Percentiles rank a stretch among this genome's conserved stretches.
These are phyloP conservation scores for Nebria brevicollis DNA, from an alignment of 2,888 invertebrate genomes.

Conservation along the genomic window DNA sequence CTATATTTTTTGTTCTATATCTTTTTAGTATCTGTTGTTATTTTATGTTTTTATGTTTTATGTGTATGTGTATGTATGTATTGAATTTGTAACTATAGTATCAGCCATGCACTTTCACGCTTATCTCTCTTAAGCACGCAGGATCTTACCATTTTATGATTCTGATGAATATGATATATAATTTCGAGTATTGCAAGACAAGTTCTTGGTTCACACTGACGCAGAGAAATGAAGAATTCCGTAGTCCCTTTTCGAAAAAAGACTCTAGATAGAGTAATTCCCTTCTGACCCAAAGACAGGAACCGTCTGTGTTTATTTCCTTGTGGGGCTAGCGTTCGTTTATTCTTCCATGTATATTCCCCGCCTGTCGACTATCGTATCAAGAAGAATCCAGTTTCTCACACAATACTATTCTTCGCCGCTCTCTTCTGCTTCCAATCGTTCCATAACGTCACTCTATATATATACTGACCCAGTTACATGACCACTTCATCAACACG, in stretches of 20 bases:
- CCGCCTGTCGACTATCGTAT: constrained; percentile 13
- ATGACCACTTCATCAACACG: constrained; percentile 46
- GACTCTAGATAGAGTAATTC: constrained; percentile 16
- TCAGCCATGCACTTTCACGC: too few species aligned
- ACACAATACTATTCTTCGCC: neutral
- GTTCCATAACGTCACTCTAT: constrained; percentile 2
- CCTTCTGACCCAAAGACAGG: constrained; percentile 22
- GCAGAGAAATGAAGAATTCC: neutral
- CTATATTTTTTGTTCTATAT: too few species aligned
- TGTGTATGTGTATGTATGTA: too few species aligned
- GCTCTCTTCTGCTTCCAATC: neutral
- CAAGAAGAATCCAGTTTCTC: constrained; percentile 34
- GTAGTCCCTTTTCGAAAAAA: neutral
- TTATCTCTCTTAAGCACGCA: too few species aligned
- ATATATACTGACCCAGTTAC: constrained; percentile 42
- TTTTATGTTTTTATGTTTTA: too few species aligned
- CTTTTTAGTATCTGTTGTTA: too few species aligned
- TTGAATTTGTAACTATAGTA: too few species aligned
- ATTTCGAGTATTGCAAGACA: neutral
- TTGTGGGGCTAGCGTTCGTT: constrained; percentile 27
- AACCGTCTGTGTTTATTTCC: constrained; percentile 35
- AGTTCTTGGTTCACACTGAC: neutral
- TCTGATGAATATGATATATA: neutral
- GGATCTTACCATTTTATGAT: neutral
- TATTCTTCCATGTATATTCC: constrained; percentile 23